Evolutionary conservation across 2,888 invertebrate species (phyloP).

Genomic region (Mythimna ferrago): DNA sequence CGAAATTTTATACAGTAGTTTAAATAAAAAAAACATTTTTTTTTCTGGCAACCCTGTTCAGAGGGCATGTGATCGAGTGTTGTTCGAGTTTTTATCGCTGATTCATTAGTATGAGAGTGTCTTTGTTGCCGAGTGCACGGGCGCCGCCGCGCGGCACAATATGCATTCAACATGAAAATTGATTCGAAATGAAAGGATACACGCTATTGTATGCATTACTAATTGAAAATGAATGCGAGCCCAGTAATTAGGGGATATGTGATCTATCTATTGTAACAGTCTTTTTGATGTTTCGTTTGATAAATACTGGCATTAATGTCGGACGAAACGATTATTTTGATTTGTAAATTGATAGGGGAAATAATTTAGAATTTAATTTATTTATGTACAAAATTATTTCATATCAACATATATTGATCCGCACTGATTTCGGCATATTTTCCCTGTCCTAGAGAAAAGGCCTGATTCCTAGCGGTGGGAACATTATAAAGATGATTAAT

Average conservation of each 20-base stretch:
- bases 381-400: not conserved
- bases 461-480: too few relatives aligned
- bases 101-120: slow-evolving; percentile 89
- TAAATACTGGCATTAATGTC: not conserved
- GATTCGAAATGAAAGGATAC: slow-evolving; percentile 82
- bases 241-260: slow-evolving; percentile 58
- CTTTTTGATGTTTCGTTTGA: slow-evolving; percentile 24
- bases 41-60: slow-evolving; percentile 76
- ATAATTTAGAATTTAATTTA: not conserved
- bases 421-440: too few relatives aligned
- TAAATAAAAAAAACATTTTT: not conserved
- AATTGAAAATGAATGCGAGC: slow-evolving; percentile 67
- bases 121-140: slow-evolving; percentile 82
- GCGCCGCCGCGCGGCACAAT: slow-evolving; percentile 72
- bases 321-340: slow-evolving; percentile 11
- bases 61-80: slow-evolving; percentile 86
- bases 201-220: slow-evolving; percentile 68
- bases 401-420: not conserved
- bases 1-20: not conserved
- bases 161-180: slow-evolving; percentile 82
- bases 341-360: not conserved
- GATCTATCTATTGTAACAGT: slow-evolving; percentile 45
- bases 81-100: slow-evolving; percentile 88
- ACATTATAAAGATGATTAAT: too few relatives aligned
- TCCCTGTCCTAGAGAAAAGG: too few relatives aligned